Base-by-base conservation (phyloP, 2,888 invertebrate genomes). In the Cephus spinipes region DNA sequence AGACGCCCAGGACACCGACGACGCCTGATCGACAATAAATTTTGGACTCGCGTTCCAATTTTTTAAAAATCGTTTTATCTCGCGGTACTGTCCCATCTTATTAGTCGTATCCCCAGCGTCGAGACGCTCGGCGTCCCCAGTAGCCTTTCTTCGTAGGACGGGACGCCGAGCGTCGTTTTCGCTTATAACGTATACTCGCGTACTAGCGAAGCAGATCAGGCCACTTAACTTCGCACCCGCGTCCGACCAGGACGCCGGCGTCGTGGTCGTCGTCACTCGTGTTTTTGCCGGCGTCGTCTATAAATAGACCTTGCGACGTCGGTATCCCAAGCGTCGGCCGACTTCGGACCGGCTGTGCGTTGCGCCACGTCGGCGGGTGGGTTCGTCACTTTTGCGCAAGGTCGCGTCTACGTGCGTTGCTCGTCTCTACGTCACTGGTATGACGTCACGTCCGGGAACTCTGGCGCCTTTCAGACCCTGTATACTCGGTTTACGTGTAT, bases 11-110 rank as follows among this genome's bases (percentile, higher is more conserved):
- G 83, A 85, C 80, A 81, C 79, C 83, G 80, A 81, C 83, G 87
- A 88, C 88, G 85, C 86, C 88, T 88, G 88, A 88, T 87, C 85
- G 88, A 87, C 88, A 83, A 80, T 83, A 35, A 35, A 69, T 84
- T 83, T 68, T 69, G 76, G 79, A 80, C 79, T 73, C 78, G 83
- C 68, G 79, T 71, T 81, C 71, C 0, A 31, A 31, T 31, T 33
- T 30, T 15, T 11, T 1, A 9, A 35, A 35, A 12, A 55, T 23
- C 9, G 23, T 55, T 55, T 55, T 55, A 55, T 23, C 23, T 9
- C 9, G 23, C 40, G 2, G 23, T 9, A 55, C 23, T 55, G 40
- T 55, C 40, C 23, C 40, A 23, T 55, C 23, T 23, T 9, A 55
- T 55, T 55, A 6, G 6, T 55, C 23, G 40, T 23, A 23, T 55